Evolutionary conservation across 2,797 vertebrate species (phyloP), one percentile per base, ranked within the genome.

Genomic region (Xenentodon cancila): DNA sequence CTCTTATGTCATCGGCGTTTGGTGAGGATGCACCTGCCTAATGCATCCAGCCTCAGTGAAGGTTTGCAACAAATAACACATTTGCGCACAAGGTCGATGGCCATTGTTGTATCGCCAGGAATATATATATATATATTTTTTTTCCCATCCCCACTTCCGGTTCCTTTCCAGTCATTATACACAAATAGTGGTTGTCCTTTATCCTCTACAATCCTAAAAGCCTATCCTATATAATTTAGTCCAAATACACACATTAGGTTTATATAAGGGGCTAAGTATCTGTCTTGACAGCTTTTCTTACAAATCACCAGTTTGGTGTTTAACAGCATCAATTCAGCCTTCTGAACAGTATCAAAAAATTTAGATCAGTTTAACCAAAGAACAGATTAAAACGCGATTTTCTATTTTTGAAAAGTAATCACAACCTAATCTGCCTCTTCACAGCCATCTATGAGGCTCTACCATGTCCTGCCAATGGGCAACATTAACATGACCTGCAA

Each of bases 21-120:
- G 62, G 43, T 15, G 47, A 91, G 91, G 91, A 92, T 90, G 84
- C 91, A 92, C 89, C 91, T 92, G 89, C 73, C 71, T 73, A 57
- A 32, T 70, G 70, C 3, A 45, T 44, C 77, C 74, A 72, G 9
- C 66, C 49, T 77, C 75, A 74, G 32, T 15, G 61, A 84, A 84
- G 83, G 87, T 85, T 82, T 75, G 75, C 34, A 72, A 71, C 69
- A 72, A 64, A 70, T 6, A 27, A 59, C 51, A 30, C 61, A 46
- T 16, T 73, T n/a, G 63, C 62, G 63, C 25, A 27, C 69, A 71
- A 77, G 73, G 68, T 69, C 53, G 1, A 25, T 4, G 22, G 68
- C 73, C 73, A 86, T 87, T 88, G 82, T 89, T 85, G 43, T 50
- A 59, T 68, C 64, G 64, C 50, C 30, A 71, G 20, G 40, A 42